These are phyloP conservation scores for Cherax quadricarinatus DNA, from an alignment of 1,140 invertebrate species.

Conservation along the genomic window DNA sequence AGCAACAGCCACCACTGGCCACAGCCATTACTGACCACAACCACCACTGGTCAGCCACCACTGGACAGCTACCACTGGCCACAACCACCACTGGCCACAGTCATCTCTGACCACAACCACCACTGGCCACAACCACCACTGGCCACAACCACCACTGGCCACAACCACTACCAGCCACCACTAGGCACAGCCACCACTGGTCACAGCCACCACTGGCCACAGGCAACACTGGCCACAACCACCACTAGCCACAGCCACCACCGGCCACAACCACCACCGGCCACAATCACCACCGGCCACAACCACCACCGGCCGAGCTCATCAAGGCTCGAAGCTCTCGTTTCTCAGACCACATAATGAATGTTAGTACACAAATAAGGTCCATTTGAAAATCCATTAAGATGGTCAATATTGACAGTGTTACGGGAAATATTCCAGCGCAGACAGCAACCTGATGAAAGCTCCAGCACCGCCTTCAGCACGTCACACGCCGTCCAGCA, in stretches of 20 bases:
- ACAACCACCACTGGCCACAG: too few relatives aligned
- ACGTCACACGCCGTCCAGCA: constrained; percentile 26
- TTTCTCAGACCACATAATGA: constrained; percentile 65
- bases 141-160: too few relatives aligned
- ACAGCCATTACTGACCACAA: neutral
- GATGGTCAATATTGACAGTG: constrained; percentile 66
- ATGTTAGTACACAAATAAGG: constrained; percentile 69
- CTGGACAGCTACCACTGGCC: neutral
- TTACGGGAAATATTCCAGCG: constrained; percentile 66
- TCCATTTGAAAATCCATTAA: constrained; percentile 70
- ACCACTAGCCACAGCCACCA: neutral
- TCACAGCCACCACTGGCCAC: neutral
- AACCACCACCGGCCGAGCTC: neutral
- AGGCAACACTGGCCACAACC: neutral
- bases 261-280: neutral
- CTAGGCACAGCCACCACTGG: neutral
- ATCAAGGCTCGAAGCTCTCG: constrained; percentile 30
- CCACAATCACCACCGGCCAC: neutral
- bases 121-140: neutral
- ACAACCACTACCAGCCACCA: neutral
- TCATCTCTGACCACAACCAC: too few relatives aligned
- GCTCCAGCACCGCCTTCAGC: constrained; percentile 49
- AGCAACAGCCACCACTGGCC: neutral
- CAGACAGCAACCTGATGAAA: constrained; percentile 61
- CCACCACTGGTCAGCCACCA: neutral